A percentile compares a stretch with the other conserved stretches of the same genome.
These are phyloP conservation scores for Phaenicophaeus curvirostris DNA, from an alignment of 2,797 vertebrate species.

Conservation along the genomic window DNA sequence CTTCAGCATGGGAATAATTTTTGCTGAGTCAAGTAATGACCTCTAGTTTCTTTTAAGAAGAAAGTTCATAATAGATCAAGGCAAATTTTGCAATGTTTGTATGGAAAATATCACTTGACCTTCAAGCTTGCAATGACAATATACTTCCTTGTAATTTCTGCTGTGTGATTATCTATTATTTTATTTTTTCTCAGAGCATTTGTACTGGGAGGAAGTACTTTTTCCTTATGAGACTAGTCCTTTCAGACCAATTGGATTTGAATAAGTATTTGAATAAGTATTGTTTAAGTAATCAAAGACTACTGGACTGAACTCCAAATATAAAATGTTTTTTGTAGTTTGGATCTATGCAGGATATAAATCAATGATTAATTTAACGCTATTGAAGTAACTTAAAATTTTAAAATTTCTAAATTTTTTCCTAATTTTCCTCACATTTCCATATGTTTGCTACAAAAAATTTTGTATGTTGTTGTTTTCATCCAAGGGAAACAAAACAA, in stretches of 20 bases:
- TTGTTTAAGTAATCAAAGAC: neutral
- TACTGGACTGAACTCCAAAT: neutral
- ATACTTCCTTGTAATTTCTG: slow-evolving; percentile 1
- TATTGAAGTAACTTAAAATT: neutral
- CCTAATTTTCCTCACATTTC: neutral
- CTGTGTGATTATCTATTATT: slow-evolving; percentile 2
- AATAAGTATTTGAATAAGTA: neutral
- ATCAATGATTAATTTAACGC: neutral
- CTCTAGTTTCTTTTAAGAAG: slow-evolving; percentile 17
- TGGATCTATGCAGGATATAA: neutral
- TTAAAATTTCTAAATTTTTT: neutral
- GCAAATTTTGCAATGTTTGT: slow-evolving; percentile 21
- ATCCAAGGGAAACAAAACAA: neutral
- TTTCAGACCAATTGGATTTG: neutral
- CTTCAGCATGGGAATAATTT: neutral
- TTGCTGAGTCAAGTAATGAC: neutral
- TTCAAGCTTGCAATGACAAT: slow-evolving; percentile 12
- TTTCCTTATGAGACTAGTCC: neutral
- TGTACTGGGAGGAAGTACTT: neutral
- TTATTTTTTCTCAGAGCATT: neutral
- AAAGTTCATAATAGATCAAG: slow-evolving; percentile 29
- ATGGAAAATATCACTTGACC: slow-evolving; percentile 33
- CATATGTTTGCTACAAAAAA: neutral
- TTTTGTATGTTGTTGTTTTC: neutral
- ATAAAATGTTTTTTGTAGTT: neutral